These are phyloP conservation scores for Myzus persicae DNA, from an alignment of 1,140 invertebrate species.

Conservation along the genomic window DNA sequence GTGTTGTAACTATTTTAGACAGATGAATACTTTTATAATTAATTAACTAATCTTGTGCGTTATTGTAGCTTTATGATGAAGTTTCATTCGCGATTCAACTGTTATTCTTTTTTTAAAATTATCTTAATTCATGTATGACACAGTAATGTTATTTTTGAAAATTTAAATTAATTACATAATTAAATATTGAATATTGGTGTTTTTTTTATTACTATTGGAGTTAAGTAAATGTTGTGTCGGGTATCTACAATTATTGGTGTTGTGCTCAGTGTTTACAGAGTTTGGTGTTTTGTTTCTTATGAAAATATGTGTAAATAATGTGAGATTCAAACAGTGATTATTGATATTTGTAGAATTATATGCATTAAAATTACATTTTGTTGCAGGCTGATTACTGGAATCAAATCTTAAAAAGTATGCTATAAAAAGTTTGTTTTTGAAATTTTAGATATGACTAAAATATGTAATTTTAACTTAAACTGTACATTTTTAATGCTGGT, in stretches of 20 bases:
- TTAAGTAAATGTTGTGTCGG: constrained; percentile 20
- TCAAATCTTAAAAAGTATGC: not conserved
- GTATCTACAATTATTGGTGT: constrained; percentile 20
- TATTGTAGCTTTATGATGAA: constrained; percentile 20
- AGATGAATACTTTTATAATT: constrained; percentile 28
- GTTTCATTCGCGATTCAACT: constrained; percentile 38
- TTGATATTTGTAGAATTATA: not conserved
- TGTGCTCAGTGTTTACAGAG: constrained; percentile 43
- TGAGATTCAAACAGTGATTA: not conserved
- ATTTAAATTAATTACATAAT: constrained; percentile 45
- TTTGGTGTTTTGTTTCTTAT: constrained; percentile 28
- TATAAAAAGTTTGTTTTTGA: not conserved
- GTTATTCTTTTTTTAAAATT: not conserved
- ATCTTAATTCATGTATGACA: not conserved
- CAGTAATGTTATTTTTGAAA: constrained; percentile 15
- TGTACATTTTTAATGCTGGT: not conserved
- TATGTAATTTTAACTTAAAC: not conserved
- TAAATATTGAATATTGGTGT: constrained; percentile 23
- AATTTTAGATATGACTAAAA: not conserved
- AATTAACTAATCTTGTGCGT: constrained; percentile 51
- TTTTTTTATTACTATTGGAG: not conserved
- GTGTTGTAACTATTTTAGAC: not conserved
- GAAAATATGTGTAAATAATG: constrained; percentile 16
- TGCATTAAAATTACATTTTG: not conserved
- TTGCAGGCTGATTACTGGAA: not conserved